phyloP scores from a whole-genome alignment of 2,797 vertebrate genomes.

The Protosalanx chinensis region DNA sequence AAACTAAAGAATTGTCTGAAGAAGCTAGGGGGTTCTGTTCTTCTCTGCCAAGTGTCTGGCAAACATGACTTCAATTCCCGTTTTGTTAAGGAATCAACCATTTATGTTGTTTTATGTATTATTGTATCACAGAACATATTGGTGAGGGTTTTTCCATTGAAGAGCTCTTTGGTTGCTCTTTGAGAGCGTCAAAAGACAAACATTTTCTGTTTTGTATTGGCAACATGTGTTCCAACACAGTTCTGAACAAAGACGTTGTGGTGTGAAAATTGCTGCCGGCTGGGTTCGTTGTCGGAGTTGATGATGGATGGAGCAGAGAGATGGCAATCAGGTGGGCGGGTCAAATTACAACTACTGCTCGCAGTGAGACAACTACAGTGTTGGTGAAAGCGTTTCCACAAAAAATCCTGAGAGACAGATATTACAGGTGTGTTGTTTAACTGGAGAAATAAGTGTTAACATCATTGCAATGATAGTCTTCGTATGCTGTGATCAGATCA shows the following conservation, averaged over 20 bases:
- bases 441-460: neutral
- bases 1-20: too few species aligned
- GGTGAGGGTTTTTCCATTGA: too few species aligned
- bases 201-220: neutral
- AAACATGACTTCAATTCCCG: too few species aligned
- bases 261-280: neutral
- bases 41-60: too few species aligned
- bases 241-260: neutral
- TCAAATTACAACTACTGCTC: conserved; percentile 16
- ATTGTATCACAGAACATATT: too few species aligned
- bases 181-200: neutral
- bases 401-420: neutral
- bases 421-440: neutral
- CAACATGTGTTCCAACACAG: neutral
- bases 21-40: too few species aligned
- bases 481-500: neutral
- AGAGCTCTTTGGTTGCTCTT: too few species aligned
- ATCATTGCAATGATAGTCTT: neutral
- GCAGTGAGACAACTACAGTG: conserved; percentile 3
- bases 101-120: too few species aligned
- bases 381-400: conserved; percentile 11
- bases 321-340: conserved; percentile 1
- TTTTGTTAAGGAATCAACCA: too few species aligned
- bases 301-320: neutral
- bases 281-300: neutral